Percentiles rank a stretch among this genome's conserved stretches.
These are phyloP conservation scores for Globicephala melas DNA, from an alignment of 2,113 vertebrate species.

Conservation along the genomic window DNA sequence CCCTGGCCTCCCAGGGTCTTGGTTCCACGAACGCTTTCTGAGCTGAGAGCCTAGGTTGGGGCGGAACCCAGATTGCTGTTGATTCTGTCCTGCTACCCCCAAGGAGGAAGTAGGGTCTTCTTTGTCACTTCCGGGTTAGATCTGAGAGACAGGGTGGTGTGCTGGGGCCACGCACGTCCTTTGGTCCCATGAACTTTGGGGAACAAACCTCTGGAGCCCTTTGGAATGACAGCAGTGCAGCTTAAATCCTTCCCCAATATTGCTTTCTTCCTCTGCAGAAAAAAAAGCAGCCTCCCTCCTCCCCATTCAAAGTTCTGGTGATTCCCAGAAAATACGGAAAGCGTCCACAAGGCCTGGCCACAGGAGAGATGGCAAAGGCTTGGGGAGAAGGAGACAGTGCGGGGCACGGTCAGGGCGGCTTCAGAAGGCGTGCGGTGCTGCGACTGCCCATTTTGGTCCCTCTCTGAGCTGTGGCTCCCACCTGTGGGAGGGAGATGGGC, in stretches of 20 bases:
- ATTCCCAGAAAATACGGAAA: neutral
- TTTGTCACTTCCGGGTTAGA: neutral
- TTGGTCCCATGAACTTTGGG: neutral
- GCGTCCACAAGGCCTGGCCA: neutral
- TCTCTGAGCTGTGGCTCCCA: neutral
- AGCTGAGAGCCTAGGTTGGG: neutral
- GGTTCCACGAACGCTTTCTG: neutral
- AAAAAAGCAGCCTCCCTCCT: neutral
- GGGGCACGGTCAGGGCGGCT: neutral
- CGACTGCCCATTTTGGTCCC: fast-evolving
- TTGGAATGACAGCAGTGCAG: neutral
- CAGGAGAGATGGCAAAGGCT: neutral
- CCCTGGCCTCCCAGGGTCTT: neutral
- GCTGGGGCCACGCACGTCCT: neutral
- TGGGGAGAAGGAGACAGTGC: too few species aligned
- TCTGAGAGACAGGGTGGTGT: too few species aligned
- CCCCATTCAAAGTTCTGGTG: neutral
- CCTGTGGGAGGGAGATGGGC: neutral
- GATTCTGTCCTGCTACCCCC: neutral
- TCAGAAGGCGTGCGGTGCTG: fast-evolving
- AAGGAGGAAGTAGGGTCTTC: neutral
- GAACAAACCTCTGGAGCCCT: neutral
- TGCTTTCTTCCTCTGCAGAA: neutral
- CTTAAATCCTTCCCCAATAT: neutral
- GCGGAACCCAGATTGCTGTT: neutral